Evolutionary conservation across 2,113 vertebrate species (phyloP), one percentile per base, ranked within the genome.

Genomic region (Raphicerus campestris): DNA sequence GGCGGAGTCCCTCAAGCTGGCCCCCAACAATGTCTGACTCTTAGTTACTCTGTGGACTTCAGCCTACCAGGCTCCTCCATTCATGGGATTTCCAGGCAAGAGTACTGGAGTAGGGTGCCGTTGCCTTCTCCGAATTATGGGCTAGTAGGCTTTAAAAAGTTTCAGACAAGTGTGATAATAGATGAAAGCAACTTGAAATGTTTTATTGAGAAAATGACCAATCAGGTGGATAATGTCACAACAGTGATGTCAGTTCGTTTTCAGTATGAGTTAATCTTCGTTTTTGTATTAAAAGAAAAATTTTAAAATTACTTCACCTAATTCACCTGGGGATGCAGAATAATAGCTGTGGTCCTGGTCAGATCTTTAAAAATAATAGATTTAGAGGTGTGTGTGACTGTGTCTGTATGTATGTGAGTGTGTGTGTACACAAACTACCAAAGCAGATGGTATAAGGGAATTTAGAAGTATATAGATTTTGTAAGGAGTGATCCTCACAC

Each of bases 171-270:
- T 11, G 14, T 17, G 5, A 53, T 56, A 89, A 51, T 2, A 85
- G 39, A 51, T 86, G 39, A 96, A 70, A 86, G n/a, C 10, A 85
- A 70, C 15, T 28, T 66, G 66, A 78, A 80, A 60, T 87, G 17
- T 49, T 75, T 95, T 87, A 90, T n/a, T 97, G 53, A 87, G 45
- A 73, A 82, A 87, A 32, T 81, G 81, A 92, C 58, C 66, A 80
- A 17, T 81, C 49, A 42, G 26, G 39, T 89, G 55, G 83, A 10
- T 55, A 88, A 81, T 39, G 87, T 39, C 30, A 86, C 70, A 47
- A 89, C 24, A 90, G 35, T 51, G 53, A 70, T 61, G 49, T 39
- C 51, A 89, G 45, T 11, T 86, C 26, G 35, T 93, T 42, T n/a
- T 77, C 32, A 39, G 58, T 35, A 63, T 56, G 32, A 87, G 53